These are phyloP conservation scores for Drosophila maculinotata DNA, from an alignment of 2,888 invertebrate species.

Conservation along the genomic window DNA sequence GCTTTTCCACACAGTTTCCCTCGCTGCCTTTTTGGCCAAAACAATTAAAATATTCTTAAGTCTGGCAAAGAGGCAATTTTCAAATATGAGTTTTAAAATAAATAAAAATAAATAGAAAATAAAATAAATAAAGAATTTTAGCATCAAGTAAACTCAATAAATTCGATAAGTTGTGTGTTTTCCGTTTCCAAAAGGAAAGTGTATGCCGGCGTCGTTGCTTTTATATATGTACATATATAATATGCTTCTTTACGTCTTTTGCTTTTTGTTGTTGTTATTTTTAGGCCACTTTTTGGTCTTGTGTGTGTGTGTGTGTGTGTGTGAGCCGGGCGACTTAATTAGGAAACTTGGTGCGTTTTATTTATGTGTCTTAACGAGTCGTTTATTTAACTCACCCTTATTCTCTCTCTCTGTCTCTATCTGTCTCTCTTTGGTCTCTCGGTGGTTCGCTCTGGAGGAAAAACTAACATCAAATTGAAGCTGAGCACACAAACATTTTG, in stretches of 20 bases:
- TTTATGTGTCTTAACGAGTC: slow-evolving; percentile 81
- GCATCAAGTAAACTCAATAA: neutral
- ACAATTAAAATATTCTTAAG: slow-evolving; percentile 33
- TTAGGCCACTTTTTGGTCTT: slow-evolving; percentile 40
- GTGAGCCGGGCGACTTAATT: slow-evolving; percentile 74
- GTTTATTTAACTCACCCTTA: slow-evolving; percentile 70
- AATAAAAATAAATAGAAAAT: too few species aligned
- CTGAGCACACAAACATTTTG: slow-evolving; percentile 63
- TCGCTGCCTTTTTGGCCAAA: slow-evolving; percentile 3
- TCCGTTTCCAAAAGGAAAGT: slow-evolving; percentile 11
- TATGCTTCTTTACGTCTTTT: slow-evolving; percentile 3
- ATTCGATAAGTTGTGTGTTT: neutral
- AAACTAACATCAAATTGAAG: slow-evolving; percentile 61
- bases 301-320: slow-evolving; percentile 20
- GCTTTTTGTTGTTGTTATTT: slow-evolving; percentile 40
- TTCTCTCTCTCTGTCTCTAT: slow-evolving; percentile 5
- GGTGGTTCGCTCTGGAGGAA: slow-evolving; percentile 1
- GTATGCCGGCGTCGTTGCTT: slow-evolving; percentile 17
- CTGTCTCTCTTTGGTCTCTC: neutral
- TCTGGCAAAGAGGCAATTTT: too few species aligned
- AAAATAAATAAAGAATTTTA: too few species aligned
- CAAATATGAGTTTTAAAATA: too few species aligned
- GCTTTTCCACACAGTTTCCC: slow-evolving; percentile 15
- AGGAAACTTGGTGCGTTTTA: slow-evolving; percentile 74
- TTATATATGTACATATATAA: slow-evolving; percentile 2